Base-by-base conservation (phyloP, 2,797 vertebrate genomes). In the Gallinago stenura region DNA sequence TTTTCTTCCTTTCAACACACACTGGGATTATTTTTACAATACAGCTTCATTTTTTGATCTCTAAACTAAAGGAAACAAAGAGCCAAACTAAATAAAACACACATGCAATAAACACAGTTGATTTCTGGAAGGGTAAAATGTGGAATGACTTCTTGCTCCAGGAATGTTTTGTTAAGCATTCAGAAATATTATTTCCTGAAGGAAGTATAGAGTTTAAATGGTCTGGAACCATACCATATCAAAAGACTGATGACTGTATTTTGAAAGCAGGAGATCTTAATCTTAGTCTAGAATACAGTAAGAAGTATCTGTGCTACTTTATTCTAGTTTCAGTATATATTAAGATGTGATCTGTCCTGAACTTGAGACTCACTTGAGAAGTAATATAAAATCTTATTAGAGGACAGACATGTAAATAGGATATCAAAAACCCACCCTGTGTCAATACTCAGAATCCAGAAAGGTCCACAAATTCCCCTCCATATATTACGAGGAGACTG, bases 81-180 rank as follows among this genome's bases (percentile, higher is more conserved):
- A 94, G 88, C 95, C 96, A 95, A 95, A 41, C 30, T 65, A 96
- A 97, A 96, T 72, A 94, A 83, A 93, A 71, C n/a, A 83, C 83
- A 88, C 21, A 71, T 83, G 57, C 48, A 78, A 62, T 22, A 92
- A 87, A 18, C 15, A 21, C 14, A 30, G 45, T 94, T 87, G 71
- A 83, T 87, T 95, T 95, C 64, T 93, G 75, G 62, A 89, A 91
- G 66, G 39, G 21, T 82, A 60, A 94, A 84, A 90, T 60, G 37
- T 1, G 3, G 60, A 90, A 90, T 96, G 86, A 95, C 65, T 93
- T 87, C 61, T 94, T 85, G 37, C 33, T 87, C 33, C 75, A 91
- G 70, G 91, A 95, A 96, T 95, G 90, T 85, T 95, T 93, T 89
- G 60, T 83, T 93, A 96, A 93, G 41, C 30, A 54, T 69, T 76